Evolutionary conservation across 2,113 vertebrate species (phyloP).

Genomic region (Pardalotus punctatus): DNA sequence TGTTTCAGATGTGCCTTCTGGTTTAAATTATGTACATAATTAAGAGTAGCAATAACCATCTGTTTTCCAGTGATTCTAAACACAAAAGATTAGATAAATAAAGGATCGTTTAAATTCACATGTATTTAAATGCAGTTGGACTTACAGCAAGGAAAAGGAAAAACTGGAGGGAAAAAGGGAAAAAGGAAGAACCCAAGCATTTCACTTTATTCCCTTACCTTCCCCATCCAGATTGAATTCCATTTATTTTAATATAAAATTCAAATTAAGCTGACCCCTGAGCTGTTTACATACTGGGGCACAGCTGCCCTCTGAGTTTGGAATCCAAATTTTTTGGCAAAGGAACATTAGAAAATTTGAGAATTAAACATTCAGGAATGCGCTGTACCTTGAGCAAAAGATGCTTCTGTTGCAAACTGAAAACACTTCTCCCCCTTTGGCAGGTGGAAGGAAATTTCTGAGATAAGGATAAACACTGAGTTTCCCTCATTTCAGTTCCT

Average conservation of each 20-base stretch:
- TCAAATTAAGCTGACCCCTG: neutral
- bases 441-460: neutral
- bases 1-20: conserved; percentile 4
- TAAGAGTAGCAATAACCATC: conserved; percentile 30
- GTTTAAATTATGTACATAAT: conserved; percentile 16
- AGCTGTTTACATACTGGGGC: neutral
- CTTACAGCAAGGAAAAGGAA: neutral
- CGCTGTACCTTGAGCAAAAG: neutral
- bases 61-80: neutral
- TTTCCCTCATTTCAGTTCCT: neutral
- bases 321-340: neutral
- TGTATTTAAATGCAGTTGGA: neutral
- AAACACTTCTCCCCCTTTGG: neutral
- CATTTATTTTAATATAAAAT: neutral
- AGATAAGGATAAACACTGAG: neutral
- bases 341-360: neutral
- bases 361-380: neutral
- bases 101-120: neutral
- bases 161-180: neutral
- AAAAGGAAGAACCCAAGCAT: neutral
- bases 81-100: neutral
- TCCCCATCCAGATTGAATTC: neutral
- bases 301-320: neutral
- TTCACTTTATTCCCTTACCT: neutral
- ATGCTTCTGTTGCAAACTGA: neutral